Evolutionary conservation across 1,140 invertebrate species (phyloP).

Genomic region (Bursaphelenchus mucronatus): DNA sequence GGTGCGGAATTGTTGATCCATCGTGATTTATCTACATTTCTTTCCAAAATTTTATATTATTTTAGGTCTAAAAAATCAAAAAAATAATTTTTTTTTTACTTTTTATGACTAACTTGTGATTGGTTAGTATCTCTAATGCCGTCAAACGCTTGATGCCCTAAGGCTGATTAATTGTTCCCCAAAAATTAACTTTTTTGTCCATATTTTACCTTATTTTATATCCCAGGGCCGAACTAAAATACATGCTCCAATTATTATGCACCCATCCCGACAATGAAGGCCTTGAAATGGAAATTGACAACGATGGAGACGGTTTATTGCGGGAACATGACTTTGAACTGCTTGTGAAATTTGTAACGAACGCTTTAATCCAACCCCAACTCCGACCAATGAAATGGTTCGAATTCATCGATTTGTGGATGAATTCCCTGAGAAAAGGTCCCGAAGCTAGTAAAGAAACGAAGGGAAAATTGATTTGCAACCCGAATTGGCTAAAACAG

Average conservation of each 20-base stretch:
- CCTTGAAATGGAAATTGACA: constrained; percentile 15
- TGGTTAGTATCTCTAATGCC: too few species aligned
- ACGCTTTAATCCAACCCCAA: constrained; percentile 12
- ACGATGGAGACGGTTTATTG: constrained; percentile 8
- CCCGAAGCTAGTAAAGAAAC: neutral
- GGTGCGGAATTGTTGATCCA: too few species aligned
- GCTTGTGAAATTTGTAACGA: constrained; percentile 9
- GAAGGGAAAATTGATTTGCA: constrained; percentile 1
- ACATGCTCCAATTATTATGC: constrained; percentile 17
- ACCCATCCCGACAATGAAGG: constrained; percentile 20
- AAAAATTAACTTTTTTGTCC: too few species aligned
- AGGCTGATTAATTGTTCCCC: too few species aligned
- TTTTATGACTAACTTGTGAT: too few species aligned
- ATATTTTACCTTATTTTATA: too few species aligned
- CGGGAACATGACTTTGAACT: constrained; percentile 7
- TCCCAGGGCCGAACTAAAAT: constrained; percentile 18
- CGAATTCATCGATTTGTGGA: neutral
- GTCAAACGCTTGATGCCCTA: too few species aligned
- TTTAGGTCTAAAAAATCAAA: neutral
- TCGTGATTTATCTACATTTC: too few species aligned
- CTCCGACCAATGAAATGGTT: neutral
- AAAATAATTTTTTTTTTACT: neutral
- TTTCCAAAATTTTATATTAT: too few species aligned
- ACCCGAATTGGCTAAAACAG: constrained; percentile 20
- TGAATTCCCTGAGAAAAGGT: neutral